Evolutionary conservation across 2,797 vertebrate genomes (phyloP).

Genomic region (Champsocephalus esox): DNA sequence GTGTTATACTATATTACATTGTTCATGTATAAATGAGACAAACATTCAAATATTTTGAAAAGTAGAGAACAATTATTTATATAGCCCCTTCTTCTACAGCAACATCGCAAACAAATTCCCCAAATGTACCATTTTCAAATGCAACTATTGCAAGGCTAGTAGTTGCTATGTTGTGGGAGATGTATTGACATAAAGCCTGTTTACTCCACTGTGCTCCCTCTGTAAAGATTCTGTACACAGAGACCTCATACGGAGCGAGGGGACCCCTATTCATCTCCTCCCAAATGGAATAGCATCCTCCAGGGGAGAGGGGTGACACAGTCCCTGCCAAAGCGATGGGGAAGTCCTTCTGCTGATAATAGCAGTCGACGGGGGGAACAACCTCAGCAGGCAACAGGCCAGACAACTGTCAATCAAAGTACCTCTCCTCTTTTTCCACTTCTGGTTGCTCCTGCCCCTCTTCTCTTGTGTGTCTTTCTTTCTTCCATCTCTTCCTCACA

Average conservation of each 20-base stretch:
- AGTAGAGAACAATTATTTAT: not conserved
- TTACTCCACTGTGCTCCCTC: slow-evolving; percentile 75
- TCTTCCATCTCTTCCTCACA: slow-evolving; percentile 52
- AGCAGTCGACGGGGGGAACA: slow-evolving; percentile 89
- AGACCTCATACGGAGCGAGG: slow-evolving; percentile 79
- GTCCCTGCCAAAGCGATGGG: slow-evolving; percentile 80
- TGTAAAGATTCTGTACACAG: slow-evolving; percentile 77
- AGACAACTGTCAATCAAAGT: slow-evolving; percentile 84
- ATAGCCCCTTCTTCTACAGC: not conserved
- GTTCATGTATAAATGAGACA: not conserved
- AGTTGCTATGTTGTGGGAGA: slow-evolving; percentile 55
- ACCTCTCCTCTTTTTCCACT: slow-evolving; percentile 66
- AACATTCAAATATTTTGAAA: not conserved
- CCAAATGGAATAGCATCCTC: slow-evolving; percentile 84
- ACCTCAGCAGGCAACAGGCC: slow-evolving; percentile 84
- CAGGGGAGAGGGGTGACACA: slow-evolving; percentile 82
- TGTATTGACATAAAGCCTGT: slow-evolving; percentile 81
- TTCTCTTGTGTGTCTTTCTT: slow-evolving; percentile 45
- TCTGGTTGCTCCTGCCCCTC: slow-evolving; percentile 41
- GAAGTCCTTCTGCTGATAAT: slow-evolving; percentile 89
- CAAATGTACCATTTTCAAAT: slow-evolving; percentile 16
- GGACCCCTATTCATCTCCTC: slow-evolving; percentile 84
- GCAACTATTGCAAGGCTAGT: slow-evolving; percentile 2
- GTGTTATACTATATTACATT: not conserved
- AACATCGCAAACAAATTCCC: slow-evolving; percentile 1